Conservation (phyloP, 2,113 vertebrate genomes). For the Rattus rattus region DNA sequence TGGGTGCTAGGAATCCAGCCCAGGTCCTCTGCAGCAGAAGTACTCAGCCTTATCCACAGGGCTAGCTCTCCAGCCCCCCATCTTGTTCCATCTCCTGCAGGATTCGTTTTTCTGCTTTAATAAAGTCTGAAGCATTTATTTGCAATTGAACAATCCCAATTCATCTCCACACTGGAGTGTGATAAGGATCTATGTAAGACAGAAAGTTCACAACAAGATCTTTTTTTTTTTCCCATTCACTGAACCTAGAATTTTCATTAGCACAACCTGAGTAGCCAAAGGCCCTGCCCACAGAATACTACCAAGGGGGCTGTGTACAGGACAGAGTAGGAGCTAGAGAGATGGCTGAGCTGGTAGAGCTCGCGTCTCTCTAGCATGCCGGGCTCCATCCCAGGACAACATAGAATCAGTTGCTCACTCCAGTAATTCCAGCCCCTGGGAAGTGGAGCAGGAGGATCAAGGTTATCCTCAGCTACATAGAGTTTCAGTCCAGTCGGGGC, state of each 20-base stretch:
- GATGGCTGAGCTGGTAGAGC: background rate
- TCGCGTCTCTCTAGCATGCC: background rate
- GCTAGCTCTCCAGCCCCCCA: background rate
- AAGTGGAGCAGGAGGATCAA: background rate
- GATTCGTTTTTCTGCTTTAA: background rate
- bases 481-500: background rate
- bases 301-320: background rate
- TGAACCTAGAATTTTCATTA: background rate
- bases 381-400: background rate
- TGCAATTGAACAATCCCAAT: background rate
- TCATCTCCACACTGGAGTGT: background rate
- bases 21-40: background rate
- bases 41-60: background rate
- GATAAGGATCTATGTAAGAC: background rate
- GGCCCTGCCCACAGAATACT: background rate
- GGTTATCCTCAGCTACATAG: background rate
- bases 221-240: background rate
- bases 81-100: conserved; percentile 1
- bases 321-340: background rate
- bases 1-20: background rate
- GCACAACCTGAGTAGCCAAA: background rate
- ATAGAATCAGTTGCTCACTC: background rate
- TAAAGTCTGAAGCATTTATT: background rate
- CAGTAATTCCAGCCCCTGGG: no score
- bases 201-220: background rate